Evolutionary conservation across 2,113 vertebrate species (phyloP).

Genomic region (Cisticola juncidis): DNA sequence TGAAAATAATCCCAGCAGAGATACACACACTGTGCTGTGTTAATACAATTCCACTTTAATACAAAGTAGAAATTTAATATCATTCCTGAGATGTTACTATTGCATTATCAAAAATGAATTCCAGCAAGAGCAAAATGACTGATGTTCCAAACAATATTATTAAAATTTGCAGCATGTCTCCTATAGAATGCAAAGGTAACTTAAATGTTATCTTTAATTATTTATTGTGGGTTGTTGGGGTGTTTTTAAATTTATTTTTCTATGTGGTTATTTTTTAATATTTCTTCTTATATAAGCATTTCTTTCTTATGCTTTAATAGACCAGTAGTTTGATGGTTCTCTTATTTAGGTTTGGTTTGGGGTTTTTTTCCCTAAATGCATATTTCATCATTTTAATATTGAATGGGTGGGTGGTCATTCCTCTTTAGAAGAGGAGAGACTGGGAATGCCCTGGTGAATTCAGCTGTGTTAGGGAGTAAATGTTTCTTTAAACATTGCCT

Average conservation of each 20-base stretch:
- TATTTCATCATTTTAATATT: neutral
- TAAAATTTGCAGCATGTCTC: neutral
- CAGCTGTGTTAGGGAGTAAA: neutral
- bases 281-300: neutral
- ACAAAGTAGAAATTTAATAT: conserved; percentile 53
- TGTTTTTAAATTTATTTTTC: neutral
- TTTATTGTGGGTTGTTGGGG: neutral
- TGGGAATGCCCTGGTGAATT: neutral
- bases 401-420: neutral
- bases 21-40: neutral
- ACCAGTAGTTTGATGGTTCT: neutral
- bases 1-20: conserved; percentile 45
- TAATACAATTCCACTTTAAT: conserved; percentile 61
- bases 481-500: neutral
- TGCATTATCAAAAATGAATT: conserved; percentile 52
- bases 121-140: conserved; percentile 23
- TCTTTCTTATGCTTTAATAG: neutral
- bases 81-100: conserved; percentile 30
- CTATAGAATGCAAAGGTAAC: neutral
- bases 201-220: conserved; percentile 8
- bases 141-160: conserved; percentile 12
- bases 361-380: neutral
- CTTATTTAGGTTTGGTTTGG: neutral
- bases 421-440: neutral
- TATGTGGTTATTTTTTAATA: neutral